Evolutionary conservation across 2,113 vertebrate species (phyloP), one percentile per base, ranked within the genome.

Genomic region (Alaudala cheleensis): DNA sequence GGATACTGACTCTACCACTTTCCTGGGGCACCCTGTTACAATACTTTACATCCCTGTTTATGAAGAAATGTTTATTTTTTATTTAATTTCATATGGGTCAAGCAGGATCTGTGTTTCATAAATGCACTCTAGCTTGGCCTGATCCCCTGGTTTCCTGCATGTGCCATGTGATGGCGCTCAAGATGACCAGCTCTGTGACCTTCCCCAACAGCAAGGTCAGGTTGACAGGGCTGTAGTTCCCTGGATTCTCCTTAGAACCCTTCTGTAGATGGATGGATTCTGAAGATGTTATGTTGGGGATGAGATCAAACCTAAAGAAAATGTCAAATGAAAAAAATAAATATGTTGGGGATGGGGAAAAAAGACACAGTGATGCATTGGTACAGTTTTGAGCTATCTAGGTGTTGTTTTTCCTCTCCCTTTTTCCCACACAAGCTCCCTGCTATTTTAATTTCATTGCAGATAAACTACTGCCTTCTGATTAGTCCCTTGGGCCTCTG

Each of bases 341-440:
- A 24, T 22, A 4, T n/a, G 19, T 64, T 0, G 0, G 18, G 0
- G 0, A 47, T 28, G 14, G 40, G 18, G 4, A 64, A 72, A 66
- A 64, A 56, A n/a, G 14, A 19, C 7, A 3, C 18, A 54, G 28
- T 28, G 23, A 73, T 39, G 11, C 14, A 28, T 11, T 39, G 22
- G 19, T 28, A 45, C 7, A 28, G 9, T n/a, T 73, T 40, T 84
- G n/a, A 56, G 23, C 14, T 47, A 10, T 23, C 2, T 14, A 23
- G 12, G 50, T 15, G 10, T 23, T 54, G 47, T 22, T 64, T 64
- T 28, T 65, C 23, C 40, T 65, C 58, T 56, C 28, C 1, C 10
- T 39, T 54, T 47, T 40, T 28, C 19, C 40, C 58, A 19, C 39
- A 49, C 0, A 1, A 84, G 18, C 18, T 64, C 18, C 23, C 23